Conservation (phyloP, 1,140 invertebrate genomes). For the Lysiphlebus fabarum region DNA sequence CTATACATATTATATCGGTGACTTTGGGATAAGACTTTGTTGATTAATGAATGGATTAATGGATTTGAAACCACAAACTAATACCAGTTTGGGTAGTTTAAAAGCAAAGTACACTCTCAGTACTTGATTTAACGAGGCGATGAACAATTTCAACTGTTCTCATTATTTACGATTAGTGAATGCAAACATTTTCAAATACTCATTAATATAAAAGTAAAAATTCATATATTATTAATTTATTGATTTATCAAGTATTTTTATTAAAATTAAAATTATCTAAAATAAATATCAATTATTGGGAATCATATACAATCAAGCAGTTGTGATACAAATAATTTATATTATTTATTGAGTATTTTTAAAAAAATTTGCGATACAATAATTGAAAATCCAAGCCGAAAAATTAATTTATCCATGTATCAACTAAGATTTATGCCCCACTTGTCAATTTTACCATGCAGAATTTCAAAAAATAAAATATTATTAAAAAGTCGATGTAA, state of each 20-base stretch:
- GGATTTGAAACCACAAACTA: slow-evolving; percentile 46
- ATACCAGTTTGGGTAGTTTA: slow-evolving; percentile 40
- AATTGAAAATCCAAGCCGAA: slow-evolving; percentile 16
- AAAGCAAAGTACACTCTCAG: slow-evolving; percentile 1
- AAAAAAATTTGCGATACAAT: too few species aligned
- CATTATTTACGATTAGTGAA: neutral
- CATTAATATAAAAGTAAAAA: too few species aligned
- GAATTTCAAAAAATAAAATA: slow-evolving; percentile 1
- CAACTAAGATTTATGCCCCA: slow-evolving; percentile 34
- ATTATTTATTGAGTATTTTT: too few species aligned
- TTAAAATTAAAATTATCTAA: neutral
- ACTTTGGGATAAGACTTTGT: slow-evolving; percentile 21
- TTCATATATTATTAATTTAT: neutral
- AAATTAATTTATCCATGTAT: slow-evolving; percentile 39
- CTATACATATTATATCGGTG: slow-evolving; percentile 5
- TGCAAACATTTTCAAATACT: too few species aligned
- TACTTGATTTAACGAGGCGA: slow-evolving; percentile 15
- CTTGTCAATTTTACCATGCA: slow-evolving; percentile 26
- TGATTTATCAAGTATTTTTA: neutral
- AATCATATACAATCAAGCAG: too few species aligned
- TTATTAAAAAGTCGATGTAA: slow-evolving; percentile 10
- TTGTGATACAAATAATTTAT: too few species aligned
- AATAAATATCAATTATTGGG: too few species aligned
- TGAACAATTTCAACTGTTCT: slow-evolving; percentile 8
- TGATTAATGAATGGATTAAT: slow-evolving; percentile 48